Conservation (phyloP, 2,797 vertebrate species). For the Anniella stebbinsi region DNA sequence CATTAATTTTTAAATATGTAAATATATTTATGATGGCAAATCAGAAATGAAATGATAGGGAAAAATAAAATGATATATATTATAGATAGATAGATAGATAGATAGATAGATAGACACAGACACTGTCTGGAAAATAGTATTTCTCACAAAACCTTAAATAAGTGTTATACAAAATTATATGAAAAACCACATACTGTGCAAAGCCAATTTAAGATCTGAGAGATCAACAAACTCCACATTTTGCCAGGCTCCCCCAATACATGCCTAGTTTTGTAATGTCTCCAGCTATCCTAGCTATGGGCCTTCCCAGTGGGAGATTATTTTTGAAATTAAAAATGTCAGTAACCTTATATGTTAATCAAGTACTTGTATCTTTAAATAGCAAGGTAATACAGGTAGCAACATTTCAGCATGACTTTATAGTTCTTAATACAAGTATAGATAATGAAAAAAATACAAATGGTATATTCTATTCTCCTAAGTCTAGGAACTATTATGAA, state of each 20-base stretch:
- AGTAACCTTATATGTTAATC: neutral
- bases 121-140: neutral
- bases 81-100: neutral
- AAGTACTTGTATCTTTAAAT: neutral
- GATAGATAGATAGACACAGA: neutral
- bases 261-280: neutral
- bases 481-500: neutral
- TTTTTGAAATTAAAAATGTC: neutral
- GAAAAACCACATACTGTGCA: neutral
- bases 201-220: neutral
- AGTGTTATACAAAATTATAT: neutral
- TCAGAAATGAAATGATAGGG: neutral
- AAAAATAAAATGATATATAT: neutral
- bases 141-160: neutral
- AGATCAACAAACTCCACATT: neutral
- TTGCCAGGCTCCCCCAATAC: neutral
- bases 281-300: neutral
- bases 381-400: neutral
- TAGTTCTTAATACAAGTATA: neutral
- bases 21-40: neutral
- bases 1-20: neutral
- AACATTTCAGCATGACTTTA: neutral
- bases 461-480: neutral
- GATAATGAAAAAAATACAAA: neutral
- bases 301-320: neutral